Conservation (phyloP, 2,113 vertebrate species). For the Leptosomus discolor region DNA sequence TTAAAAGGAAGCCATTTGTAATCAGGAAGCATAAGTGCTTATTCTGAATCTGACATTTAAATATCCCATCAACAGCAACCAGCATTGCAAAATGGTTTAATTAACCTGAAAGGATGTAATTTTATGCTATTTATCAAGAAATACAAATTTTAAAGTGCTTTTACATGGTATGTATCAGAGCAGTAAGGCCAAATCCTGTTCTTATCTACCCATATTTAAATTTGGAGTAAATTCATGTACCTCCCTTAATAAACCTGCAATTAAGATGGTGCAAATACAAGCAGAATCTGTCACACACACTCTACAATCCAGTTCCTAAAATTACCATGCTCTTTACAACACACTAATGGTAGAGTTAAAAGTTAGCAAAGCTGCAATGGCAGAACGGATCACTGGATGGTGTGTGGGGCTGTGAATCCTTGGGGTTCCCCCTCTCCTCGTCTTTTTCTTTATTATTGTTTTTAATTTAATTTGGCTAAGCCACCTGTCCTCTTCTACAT, state of each 20-base stretch:
- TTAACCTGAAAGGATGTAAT: slow-evolving; percentile 64
- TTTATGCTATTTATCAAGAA: slow-evolving; percentile 59
- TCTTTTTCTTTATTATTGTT: background rate
- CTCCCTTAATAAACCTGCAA: background rate
- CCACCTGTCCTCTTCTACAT: background rate
- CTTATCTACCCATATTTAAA: background rate
- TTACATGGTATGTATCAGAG: background rate
- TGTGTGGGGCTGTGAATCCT: background rate
- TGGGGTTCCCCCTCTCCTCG: background rate
- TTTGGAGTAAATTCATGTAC: background rate
- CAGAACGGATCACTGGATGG: background rate
- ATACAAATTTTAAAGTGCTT: slow-evolving; percentile 47
- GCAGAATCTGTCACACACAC: background rate
- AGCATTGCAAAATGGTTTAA: slow-evolving; percentile 16
- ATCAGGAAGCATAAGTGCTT: background rate
- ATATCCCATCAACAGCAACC: slow-evolving; percentile 28
- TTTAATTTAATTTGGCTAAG: background rate
- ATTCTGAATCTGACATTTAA: slow-evolving; percentile 39
- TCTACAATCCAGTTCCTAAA: background rate
- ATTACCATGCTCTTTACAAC: background rate
- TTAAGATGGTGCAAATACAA: background rate
- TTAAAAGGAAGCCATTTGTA: slow-evolving; percentile 34
- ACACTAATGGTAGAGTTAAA: background rate
- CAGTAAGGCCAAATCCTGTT: background rate
- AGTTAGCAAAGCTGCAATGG: background rate